Evolutionary conservation across 2,888 invertebrate genomes (phyloP).

Genomic region (Aphodius granarius): DNA sequence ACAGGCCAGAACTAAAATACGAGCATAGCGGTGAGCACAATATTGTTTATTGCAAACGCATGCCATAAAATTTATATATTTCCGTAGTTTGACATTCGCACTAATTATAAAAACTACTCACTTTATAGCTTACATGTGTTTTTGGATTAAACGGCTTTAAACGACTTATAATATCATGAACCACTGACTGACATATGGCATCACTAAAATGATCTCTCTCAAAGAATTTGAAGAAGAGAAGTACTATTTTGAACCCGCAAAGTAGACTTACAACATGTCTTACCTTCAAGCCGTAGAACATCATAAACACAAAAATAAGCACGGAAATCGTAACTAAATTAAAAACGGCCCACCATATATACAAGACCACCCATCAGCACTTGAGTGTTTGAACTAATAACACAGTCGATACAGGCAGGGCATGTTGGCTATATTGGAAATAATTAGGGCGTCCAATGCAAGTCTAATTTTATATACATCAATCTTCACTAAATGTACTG

Average conservation of each 20-base stretch:
- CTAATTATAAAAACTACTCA: neutral
- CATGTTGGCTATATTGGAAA: neutral
- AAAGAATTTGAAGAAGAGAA: too few relatives aligned
- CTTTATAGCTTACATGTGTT: neutral
- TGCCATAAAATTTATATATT: neutral
- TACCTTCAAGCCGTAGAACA: neutral
- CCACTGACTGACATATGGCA: neutral
- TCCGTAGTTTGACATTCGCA: neutral
- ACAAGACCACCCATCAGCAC: neutral
- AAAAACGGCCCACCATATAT: neutral
- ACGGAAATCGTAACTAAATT: neutral
- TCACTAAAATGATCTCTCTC: too few relatives aligned
- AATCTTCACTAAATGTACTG: neutral
- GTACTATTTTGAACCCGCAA: neutral
- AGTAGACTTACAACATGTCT: neutral
- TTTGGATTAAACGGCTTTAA: neutral
- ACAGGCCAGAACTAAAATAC: neutral
- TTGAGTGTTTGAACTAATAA: neutral
- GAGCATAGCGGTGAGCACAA: neutral
- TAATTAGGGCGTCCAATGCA: conserved; percentile 5
- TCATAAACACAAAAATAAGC: neutral
- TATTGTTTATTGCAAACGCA: neutral
- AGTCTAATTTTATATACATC: conserved; percentile 9
- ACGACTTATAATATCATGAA: too few relatives aligned
- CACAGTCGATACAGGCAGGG: neutral